These are phyloP conservation scores for Danio albolineatus DNA, from an alignment of 2,797 vertebrate species.

Conservation along the genomic window DNA sequence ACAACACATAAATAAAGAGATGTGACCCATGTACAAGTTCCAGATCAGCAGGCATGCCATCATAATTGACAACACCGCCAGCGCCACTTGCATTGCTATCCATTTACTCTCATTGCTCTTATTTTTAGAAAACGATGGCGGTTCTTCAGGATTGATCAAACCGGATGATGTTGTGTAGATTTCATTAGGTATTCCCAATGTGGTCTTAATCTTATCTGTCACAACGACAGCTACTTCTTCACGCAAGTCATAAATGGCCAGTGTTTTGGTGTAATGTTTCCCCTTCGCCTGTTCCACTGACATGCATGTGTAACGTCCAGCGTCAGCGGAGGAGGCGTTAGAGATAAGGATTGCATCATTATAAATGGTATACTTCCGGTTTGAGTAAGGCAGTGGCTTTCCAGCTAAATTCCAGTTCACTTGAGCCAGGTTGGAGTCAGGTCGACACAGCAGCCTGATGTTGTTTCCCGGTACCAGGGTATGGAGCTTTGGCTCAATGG, in stretches of 20 bases:
- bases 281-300: conserved; percentile 71
- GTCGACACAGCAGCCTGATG: conserved; percentile 70
- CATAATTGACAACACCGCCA: conserved; percentile 70
- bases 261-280: conserved; percentile 61
- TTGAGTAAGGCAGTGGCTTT: conserved; percentile 63
- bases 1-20: conserved; percentile 30
- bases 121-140: conserved; percentile 35
- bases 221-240: conserved; percentile 14
- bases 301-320: conserved; percentile 73
- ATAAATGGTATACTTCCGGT: conserved; percentile 74
- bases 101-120: conserved; percentile 40
- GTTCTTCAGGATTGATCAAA: accelerated
- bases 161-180: not conserved
- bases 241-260: conserved; percentile 70
- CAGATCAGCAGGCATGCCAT: conserved; percentile 70
- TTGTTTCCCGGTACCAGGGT: conserved; percentile 72
- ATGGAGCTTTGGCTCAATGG: conserved; percentile 57
- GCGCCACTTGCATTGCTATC: conserved; percentile 67
- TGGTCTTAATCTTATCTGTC: not conserved
- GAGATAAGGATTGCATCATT: conserved; percentile 72
- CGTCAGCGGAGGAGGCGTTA: conserved; percentile 59
- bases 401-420: conserved; percentile 73
- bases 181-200: not conserved
- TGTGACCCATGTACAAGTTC: conserved; percentile 70
- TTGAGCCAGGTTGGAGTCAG: conserved; percentile 77